Percentiles rank a stretch among this genome's conserved stretches.
phyloP scores from a whole-genome alignment of 2,797 vertebrate genomes.

The Merluccius polli region DNA sequence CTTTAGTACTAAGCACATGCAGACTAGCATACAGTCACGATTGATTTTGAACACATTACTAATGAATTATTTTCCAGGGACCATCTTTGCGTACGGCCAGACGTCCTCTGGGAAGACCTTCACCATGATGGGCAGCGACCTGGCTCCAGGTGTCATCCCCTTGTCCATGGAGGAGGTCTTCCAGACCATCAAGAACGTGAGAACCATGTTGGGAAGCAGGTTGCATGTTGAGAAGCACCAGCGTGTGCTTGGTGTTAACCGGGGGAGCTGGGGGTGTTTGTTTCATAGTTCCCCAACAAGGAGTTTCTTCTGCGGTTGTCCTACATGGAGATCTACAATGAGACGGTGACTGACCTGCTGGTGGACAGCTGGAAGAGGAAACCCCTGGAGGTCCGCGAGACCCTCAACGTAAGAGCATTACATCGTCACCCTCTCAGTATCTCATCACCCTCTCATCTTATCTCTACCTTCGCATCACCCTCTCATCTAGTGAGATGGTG shows the following conservation, averaged over 20 bases:
- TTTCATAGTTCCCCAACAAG: slow-evolving; percentile 81
- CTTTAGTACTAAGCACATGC: too few relatives aligned
- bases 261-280: neutral
- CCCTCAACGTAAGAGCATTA: slow-evolving; percentile 73
- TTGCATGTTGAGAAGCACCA: neutral
- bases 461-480: too few relatives aligned
- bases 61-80: slow-evolving; percentile 70
- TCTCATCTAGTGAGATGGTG: neutral
- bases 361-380: slow-evolving; percentile 87
- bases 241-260: neutral
- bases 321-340: slow-evolving; percentile 99
- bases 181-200: slow-evolving; percentile 84
- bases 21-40: neutral
- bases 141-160: slow-evolving; percentile 81
- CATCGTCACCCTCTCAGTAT: too few relatives aligned
- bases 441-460: too few relatives aligned
- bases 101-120: slow-evolving; percentile 96
- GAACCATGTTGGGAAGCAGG: neutral
- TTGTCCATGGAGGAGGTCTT: slow-evolving; percentile 90
- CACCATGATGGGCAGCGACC: slow-evolving; percentile 89
- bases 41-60: neutral
- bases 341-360: slow-evolving; percentile 90
- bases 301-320: slow-evolving; percentile 94
- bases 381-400: slow-evolving; percentile 88
- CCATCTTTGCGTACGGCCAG: slow-evolving; percentile 95